A percentile compares a stretch with the other conserved stretches of the same genome.
Evolutionary conservation across 2,888 invertebrate species (phyloP).

Genomic region (Eulithis testata): DNA sequence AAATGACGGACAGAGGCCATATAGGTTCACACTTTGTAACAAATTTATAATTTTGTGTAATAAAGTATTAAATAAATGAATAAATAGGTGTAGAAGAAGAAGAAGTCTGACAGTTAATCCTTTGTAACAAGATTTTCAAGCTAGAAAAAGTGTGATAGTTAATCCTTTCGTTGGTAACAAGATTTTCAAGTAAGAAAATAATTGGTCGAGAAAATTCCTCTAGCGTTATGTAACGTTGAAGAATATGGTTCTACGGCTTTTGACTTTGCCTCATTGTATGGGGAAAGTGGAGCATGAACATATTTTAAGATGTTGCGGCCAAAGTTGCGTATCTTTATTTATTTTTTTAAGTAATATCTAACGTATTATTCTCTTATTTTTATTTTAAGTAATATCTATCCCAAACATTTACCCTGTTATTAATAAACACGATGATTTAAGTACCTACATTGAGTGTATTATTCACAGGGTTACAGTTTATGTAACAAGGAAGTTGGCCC

Average conservation of each 20-base stretch:
- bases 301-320: slow-evolving; percentile 39
- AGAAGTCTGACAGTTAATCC: neutral
- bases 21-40: too few relatives aligned
- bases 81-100: too few relatives aligned
- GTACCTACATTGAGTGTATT: too few relatives aligned
- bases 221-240: slow-evolving; percentile 12
- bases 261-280: slow-evolving; percentile 51
- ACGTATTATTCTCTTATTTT: too few relatives aligned
- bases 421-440: too few relatives aligned
- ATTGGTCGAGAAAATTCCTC: slow-evolving; percentile 2
- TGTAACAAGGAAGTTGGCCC: slow-evolving; percentile 1
- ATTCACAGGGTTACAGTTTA: too few relatives aligned
- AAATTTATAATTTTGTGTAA: too few relatives aligned
- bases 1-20: too few relatives aligned
- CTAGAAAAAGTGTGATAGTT: neutral
- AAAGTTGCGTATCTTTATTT: slow-evolving; percentile 32
- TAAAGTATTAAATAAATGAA: too few relatives aligned
- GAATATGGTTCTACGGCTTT: slow-evolving; percentile 47
- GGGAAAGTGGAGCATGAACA: slow-evolving; percentile 60
- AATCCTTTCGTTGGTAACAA: neutral
- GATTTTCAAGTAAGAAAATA: neutral
- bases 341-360: slow-evolving; percentile 6
- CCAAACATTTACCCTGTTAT: too few relatives aligned
- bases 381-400: too few relatives aligned
- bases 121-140: neutral